These are phyloP conservation scores for Macrotrachela quadricornifera DNA, from an alignment of 1,140 invertebrate genomes.

Conservation along the genomic window DNA sequence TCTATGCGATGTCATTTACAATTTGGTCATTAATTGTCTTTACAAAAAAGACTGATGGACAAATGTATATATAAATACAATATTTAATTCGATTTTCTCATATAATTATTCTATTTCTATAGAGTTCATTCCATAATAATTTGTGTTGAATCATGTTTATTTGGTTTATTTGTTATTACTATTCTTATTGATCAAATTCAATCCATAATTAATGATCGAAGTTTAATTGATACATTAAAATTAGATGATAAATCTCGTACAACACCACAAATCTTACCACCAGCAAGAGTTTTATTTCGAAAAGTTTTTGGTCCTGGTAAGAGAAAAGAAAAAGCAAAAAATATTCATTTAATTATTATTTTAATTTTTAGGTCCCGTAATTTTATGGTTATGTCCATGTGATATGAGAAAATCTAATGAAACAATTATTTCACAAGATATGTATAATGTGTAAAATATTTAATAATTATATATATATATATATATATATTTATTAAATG, in stretches of 20 bases:
- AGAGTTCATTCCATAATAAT: constrained; percentile 65
- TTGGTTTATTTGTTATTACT: constrained; percentile 67
- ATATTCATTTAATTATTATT: not conserved
- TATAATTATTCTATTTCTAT: constrained; percentile 23
- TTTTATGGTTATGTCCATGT: too few relatives aligned
- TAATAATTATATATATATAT: too few relatives aligned
- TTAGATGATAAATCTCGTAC: not conserved
- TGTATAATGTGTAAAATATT: too few relatives aligned
- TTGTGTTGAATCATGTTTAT: constrained; percentile 55
- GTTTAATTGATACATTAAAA: not conserved
- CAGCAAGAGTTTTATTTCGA: constrained; percentile 9
- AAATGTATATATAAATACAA: too few relatives aligned
- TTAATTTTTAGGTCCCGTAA: not conserved
- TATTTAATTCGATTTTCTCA: not conserved
- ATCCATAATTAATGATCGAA: constrained; percentile 19
- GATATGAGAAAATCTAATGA: too few relatives aligned
- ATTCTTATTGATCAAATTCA: constrained; percentile 64
- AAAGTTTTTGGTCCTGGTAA: constrained; percentile 5
- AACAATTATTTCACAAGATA: too few relatives aligned
- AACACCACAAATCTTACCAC: not conserved
- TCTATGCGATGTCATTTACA: too few relatives aligned
- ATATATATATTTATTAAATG: too few relatives aligned
- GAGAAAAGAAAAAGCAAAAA: not conserved
- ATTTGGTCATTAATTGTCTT: too few relatives aligned
- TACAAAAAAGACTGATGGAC: too few relatives aligned